These are phyloP conservation scores for Teleogryllus occipitalis DNA, from an alignment of 1,140 invertebrate species.

Conservation along the genomic window DNA sequence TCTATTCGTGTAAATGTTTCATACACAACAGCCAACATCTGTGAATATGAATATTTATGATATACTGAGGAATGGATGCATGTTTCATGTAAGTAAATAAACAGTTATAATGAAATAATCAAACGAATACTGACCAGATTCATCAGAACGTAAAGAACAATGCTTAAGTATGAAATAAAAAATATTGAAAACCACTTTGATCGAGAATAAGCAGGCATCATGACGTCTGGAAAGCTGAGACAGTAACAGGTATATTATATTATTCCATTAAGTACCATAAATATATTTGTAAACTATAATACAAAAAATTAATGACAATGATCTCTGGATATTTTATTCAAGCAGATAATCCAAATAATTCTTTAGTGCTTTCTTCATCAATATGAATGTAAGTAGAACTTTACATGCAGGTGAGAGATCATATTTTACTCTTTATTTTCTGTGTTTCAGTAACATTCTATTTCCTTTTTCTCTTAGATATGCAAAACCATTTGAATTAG, in stretches of 20 bases:
- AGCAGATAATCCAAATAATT: neutral
- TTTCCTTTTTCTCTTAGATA: no score
- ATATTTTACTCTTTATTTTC: no score
- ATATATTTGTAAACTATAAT: no score
- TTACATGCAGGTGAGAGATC: neutral
- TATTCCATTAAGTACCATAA: no score
- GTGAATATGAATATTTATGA: conserved; percentile 13
- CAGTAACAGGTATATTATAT: conserved; percentile 17
- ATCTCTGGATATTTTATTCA: no score
- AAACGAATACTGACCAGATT: conserved; percentile 52
- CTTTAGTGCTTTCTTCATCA: neutral
- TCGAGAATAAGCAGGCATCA: conserved; percentile 82
- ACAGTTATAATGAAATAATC: neutral
- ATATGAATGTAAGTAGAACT: neutral
- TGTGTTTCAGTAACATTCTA: no score
- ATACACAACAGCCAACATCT: conserved; percentile 86
- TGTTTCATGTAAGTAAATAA: conserved; percentile 6
- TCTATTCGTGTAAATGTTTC: conserved; percentile 83
- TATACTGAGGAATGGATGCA: neutral
- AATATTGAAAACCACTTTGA: conserved; percentile 77
- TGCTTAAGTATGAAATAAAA: conserved; percentile 78
- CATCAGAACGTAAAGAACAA: conserved; percentile 74
- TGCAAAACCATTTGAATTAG: no score
- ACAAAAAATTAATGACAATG: no score
- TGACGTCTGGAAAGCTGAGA: conserved; percentile 81